Conservation (phyloP, 2,888 invertebrate species). For the Amphipoea oculea region DNA sequence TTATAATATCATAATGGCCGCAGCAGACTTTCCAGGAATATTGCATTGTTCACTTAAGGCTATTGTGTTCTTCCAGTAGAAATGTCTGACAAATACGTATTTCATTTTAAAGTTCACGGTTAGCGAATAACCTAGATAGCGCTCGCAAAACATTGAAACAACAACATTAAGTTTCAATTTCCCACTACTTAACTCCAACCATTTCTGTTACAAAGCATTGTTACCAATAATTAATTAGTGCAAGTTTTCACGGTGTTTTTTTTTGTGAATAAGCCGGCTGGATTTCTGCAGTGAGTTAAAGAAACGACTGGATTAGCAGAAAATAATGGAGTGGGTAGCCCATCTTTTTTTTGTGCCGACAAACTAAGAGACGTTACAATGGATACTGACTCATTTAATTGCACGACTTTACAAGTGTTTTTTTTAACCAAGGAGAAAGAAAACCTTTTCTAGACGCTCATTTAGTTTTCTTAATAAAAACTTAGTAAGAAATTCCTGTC, state of each 20-base stretch:
- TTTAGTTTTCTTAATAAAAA: constrained; percentile 19
- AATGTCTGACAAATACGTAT: not conserved
- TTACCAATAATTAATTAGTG: not conserved
- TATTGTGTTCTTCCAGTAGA: constrained; percentile 6
- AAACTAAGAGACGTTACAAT: constrained; percentile 27
- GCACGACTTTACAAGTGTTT: constrained; percentile 21
- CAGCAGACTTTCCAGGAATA: not conserved
- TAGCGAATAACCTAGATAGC: not conserved
- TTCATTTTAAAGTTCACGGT: not conserved
- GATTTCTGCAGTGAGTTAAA: not conserved
- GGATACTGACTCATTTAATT: constrained; percentile 26
- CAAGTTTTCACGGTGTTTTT: not conserved
- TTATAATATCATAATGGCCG: not conserved
- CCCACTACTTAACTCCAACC: not conserved
- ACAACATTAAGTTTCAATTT: not conserved
- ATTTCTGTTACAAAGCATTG: not conserved
- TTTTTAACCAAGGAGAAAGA: constrained; percentile 14
- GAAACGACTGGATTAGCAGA: not conserved
- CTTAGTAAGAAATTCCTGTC: not conserved
- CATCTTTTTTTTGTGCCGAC: constrained; percentile 15
- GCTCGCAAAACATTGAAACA: not conserved
- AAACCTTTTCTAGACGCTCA: constrained; percentile 4
- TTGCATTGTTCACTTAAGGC: constrained; percentile 15
- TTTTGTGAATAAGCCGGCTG: not conserved
- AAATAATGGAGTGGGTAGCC: not conserved